phyloP scores from a whole-genome alignment of 2,888 invertebrate species.

The Metalampra italica region DNA sequence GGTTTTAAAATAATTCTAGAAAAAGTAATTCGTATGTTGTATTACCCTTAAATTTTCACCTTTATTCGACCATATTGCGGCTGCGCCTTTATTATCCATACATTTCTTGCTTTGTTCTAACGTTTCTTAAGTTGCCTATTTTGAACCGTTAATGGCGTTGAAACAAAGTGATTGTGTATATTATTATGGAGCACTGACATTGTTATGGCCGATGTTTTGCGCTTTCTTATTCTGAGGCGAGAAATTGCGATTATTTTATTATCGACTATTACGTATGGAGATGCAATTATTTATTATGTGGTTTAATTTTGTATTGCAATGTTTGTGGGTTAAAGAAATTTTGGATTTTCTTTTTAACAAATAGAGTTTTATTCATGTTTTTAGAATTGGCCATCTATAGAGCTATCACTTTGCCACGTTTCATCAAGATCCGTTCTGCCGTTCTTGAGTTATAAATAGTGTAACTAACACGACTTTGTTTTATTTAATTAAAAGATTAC shows the following conservation, averaged over 20 bases:
- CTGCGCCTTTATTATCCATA: slow-evolving; percentile 15
- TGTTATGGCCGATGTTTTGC: slow-evolving; percentile 40
- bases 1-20: background rate
- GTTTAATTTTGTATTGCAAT: slow-evolving; percentile 29
- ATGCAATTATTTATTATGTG: slow-evolving; percentile 57
- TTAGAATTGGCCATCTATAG: too few relatives aligned
- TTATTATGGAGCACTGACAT: slow-evolving; percentile 5
- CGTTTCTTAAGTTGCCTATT: slow-evolving; percentile 19
- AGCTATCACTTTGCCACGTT: too few relatives aligned
- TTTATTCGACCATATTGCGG: slow-evolving; percentile 58
- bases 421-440: too few relatives aligned
- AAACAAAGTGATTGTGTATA: slow-evolving; percentile 3
- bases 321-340: too few relatives aligned
- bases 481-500: too few relatives aligned
- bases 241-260: slow-evolving; percentile 34
- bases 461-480: too few relatives aligned
- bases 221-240: slow-evolving; percentile 75
- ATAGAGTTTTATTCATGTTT: too few relatives aligned
- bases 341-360: too few relatives aligned
- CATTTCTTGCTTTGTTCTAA: slow-evolving; percentile 23
- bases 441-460: too few relatives aligned
- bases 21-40: too few relatives aligned
- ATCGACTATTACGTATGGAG: slow-evolving; percentile 60
- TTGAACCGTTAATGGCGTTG: slow-evolving; percentile 29
- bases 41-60: slow-evolving; percentile 43